phyloP scores from a whole-genome alignment of 1,140 invertebrate species.

The Brachionus sp. region DNA sequence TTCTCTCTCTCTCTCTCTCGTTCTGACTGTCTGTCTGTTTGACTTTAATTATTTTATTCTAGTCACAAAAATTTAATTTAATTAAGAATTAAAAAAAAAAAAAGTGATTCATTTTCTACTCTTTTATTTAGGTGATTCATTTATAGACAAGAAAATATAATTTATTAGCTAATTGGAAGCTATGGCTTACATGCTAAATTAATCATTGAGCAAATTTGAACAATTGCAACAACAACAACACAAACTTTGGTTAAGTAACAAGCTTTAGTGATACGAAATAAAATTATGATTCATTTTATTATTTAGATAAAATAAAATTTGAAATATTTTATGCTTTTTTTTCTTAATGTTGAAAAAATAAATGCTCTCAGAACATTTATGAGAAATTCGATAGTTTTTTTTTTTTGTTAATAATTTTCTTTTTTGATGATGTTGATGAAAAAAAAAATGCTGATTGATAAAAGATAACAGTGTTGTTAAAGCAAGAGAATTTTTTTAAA shows the following conservation, averaged over 20 bases:
- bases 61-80: too few relatives aligned
- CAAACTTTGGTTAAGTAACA: neutral
- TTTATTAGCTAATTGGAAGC: too few relatives aligned
- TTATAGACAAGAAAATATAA: neutral
- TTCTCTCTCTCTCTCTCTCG: too few relatives aligned
- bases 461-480: neutral
- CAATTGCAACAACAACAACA: neutral
- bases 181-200: neutral
- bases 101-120: too few relatives aligned
- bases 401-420: neutral
- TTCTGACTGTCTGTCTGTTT: too few relatives aligned
- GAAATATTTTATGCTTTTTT: constrained; percentile 1
- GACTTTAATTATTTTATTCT: too few relatives aligned
- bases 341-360: neutral
- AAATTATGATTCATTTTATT: neutral
- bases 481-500: neutral
- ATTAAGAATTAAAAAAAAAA: too few relatives aligned
- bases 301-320: neutral
- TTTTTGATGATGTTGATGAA: too few relatives aligned
- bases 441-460: neutral
- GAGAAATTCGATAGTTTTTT: neutral
- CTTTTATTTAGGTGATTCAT: neutral
- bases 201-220: neutral
- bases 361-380: neutral
- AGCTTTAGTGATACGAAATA: neutral